Evolutionary conservation across 1,140 invertebrate genomes (phyloP), one percentile per base, ranked within the genome.

Genomic region (Telenomus remus): DNA sequence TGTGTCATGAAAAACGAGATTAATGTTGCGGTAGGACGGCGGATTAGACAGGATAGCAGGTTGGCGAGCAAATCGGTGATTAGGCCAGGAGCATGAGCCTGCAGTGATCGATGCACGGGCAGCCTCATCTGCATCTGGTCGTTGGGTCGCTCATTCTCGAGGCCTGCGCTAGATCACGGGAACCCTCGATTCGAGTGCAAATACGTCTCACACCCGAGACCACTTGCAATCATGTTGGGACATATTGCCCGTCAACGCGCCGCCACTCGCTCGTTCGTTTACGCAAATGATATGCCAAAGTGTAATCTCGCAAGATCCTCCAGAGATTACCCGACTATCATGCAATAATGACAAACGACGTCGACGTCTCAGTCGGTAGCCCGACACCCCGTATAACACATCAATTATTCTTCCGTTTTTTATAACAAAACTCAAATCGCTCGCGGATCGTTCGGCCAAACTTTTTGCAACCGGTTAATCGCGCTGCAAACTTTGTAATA

Each of bases 201-300:
- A 80, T 79, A 74, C 79, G 74, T 82, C 80, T 82, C 82, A 75
- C 78, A 78, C 76, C 78, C 79, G 77, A 76, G 80, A 77, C 74
- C 78, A 76, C 77, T 79, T 80, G 82, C 85, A 84, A 84, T 86
- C 82, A 82, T 83, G 85, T 85, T 80, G 81, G 81, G 84, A 87
- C 84, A 86, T 86, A 88, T 88, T 84, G 82, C 85, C 84, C 83
- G 85, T 88, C 86, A 87, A 84, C 85, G 80, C 81, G 80, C 57
- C 49, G 76, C 71, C 73, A 83, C 72, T 75, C 68, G 82, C 82
- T 87, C 86, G 82, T 88, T 87, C 85, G 80, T 88, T 86, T 82
- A 79, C 83, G 74, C 83, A 88, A 86, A 88, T 88, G 80, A 87
- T 87, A 87, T 87, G 85, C 85, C 85, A 86, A 86, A 84, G 65